These are phyloP conservation scores for Siniperca obscura DNA, from an alignment of 2,797 vertebrate species.

Conservation along the genomic window DNA sequence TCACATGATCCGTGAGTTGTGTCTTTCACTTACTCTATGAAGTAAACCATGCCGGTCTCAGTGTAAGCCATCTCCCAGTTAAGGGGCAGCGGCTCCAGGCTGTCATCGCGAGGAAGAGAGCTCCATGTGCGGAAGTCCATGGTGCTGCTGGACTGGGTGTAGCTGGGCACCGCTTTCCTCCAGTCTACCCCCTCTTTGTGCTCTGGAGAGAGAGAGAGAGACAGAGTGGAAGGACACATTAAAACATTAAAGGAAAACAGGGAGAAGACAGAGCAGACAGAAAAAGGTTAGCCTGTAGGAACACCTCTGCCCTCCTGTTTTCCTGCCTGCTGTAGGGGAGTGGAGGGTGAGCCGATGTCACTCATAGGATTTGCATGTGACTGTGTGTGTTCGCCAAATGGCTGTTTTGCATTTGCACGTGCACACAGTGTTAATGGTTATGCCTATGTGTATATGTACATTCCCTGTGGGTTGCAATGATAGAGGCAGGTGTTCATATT, in stretches of 20 bases:
- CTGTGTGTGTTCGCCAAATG: slow-evolving; percentile 44
- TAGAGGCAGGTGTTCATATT: slow-evolving; percentile 47
- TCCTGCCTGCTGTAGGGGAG: slow-evolving; percentile 40
- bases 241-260: slow-evolving; percentile 13
- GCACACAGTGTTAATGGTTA: slow-evolving; percentile 35
- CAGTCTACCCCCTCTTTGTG: slow-evolving; percentile 84
- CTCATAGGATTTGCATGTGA: slow-evolving; percentile 78
- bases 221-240: slow-evolving; percentile 8
- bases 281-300: slow-evolving; percentile 47
- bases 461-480: slow-evolving; percentile 40
- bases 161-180: slow-evolving; percentile 86
- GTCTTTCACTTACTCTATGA: slow-evolving; percentile 94
- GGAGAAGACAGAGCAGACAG: slow-evolving; percentile 26
- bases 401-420: slow-evolving; percentile 69
- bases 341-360: slow-evolving; percentile 33
- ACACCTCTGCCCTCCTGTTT: slow-evolving; percentile 46
- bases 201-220: slow-evolving; percentile 65
- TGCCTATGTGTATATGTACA: slow-evolving; percentile 24
- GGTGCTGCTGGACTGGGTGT: slow-evolving; percentile 93
- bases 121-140: slow-evolving; percentile 95
- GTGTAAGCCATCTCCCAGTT: slow-evolving; percentile 99
- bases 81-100: slow-evolving; percentile 92
- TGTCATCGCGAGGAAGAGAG: slow-evolving; percentile 92
- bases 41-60: slow-evolving; percentile 98
- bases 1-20: not conserved